A percentile compares a stretch with the other conserved stretches of the same genome.
These are phyloP conservation scores for Cottoperca gobio DNA, from an alignment of 2,797 vertebrate genomes.

Conservation along the genomic window DNA sequence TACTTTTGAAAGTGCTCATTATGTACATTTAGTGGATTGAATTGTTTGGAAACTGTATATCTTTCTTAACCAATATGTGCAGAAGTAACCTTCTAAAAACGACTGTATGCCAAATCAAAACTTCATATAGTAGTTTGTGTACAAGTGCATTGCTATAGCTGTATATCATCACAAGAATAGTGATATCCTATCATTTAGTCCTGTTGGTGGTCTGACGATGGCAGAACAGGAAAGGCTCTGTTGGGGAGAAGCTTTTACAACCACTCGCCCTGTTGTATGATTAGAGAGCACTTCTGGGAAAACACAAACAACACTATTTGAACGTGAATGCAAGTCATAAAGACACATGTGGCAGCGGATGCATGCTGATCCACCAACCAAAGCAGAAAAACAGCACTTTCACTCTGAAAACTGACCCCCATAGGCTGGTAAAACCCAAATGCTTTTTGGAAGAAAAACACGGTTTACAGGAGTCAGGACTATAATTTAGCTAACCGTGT, in stretches of 20 bases:
- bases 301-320: slow-evolving; percentile 63
- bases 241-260: slow-evolving; percentile 28
- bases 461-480: slow-evolving; percentile 63
- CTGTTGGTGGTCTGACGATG: slow-evolving; percentile 33
- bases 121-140: neutral
- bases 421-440: slow-evolving; percentile 64
- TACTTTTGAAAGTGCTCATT: slow-evolving; percentile 1
- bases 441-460: slow-evolving; percentile 71
- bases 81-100: slow-evolving; percentile 1
- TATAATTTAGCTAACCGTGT: slow-evolving; percentile 82
- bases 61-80: neutral
- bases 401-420: slow-evolving; percentile 60
- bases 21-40: neutral
- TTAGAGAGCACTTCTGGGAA: slow-evolving; percentile 56
- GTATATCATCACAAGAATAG: slow-evolving; percentile 19
- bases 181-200: slow-evolving; percentile 46
- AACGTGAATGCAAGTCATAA: slow-evolving; percentile 60
- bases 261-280: slow-evolving; percentile 44
- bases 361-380: slow-evolving; percentile 52
- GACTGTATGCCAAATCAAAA: slow-evolving; percentile 22
- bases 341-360: slow-evolving; percentile 57
- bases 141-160: slow-evolving; percentile 9
- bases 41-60: neutral
- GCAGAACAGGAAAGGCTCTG: slow-evolving; percentile 19
- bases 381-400: slow-evolving; percentile 57